phyloP scores from a whole-genome alignment of 2,113 vertebrate genomes.

The Pycnonotus jocosus region DNA sequence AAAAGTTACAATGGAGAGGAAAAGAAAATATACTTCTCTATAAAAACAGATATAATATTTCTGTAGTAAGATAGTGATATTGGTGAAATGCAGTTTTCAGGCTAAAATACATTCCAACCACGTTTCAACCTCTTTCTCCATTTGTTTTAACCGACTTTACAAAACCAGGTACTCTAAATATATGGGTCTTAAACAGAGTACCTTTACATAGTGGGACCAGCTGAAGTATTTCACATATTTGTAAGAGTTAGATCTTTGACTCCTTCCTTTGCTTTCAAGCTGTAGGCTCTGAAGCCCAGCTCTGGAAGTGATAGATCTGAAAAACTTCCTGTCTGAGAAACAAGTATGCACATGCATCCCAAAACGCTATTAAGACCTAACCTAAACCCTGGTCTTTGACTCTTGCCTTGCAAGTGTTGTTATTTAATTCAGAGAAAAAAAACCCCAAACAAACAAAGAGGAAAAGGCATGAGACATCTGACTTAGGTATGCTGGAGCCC shows the following conservation, averaged over 20 bases:
- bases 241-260: neutral
- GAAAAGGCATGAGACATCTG: neutral
- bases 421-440: neutral
- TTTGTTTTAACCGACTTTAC: too few relatives aligned
- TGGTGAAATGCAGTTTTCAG: neutral
- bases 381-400: neutral
- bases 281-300: neutral
- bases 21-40: neutral
- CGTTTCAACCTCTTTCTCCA: neutral
- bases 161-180: neutral
- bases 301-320: neutral
- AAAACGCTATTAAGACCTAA: accelerated
- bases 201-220: neutral
- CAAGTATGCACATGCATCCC: too few relatives aligned
- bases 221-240: neutral
- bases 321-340: neutral
- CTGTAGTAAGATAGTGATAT: neutral
- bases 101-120: neutral
- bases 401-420: too few relatives aligned
- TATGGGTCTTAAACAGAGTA: neutral
- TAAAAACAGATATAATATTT: neutral
- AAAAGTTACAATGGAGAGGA: neutral
- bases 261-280: neutral
- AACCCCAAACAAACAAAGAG: neutral
- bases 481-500: too few relatives aligned